These are phyloP conservation scores for Rallus crepitans DNA, from an alignment of 2,797 vertebrate genomes.

Conservation along the genomic window DNA sequence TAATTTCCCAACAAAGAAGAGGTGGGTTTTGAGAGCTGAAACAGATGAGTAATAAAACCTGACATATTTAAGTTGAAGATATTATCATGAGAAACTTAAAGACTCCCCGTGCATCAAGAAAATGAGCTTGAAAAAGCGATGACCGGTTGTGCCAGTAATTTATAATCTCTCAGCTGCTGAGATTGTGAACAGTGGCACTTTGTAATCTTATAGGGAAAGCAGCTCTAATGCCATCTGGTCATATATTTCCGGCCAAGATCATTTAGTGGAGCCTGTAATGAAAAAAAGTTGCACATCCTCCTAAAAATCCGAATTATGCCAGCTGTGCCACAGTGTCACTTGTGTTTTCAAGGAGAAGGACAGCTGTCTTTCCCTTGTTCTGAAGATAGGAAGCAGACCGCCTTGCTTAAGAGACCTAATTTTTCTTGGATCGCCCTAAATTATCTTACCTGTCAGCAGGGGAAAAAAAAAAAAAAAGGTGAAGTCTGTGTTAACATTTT, in stretches of 20 bases:
- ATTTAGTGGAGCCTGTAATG: conserved; percentile 36
- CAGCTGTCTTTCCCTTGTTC: conserved; percentile 24
- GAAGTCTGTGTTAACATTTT: background rate
- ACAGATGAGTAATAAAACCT: background rate
- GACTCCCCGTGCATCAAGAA: background rate
- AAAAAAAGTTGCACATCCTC: conserved; percentile 29
- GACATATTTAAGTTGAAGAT: background rate
- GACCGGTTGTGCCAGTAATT: background rate
- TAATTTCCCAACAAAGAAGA: background rate
- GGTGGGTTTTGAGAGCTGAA: background rate
- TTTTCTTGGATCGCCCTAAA: background rate
- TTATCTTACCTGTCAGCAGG: background rate
- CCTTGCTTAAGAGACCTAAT: background rate
- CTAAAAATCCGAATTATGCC: conserved; percentile 53
- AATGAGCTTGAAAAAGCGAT: conserved; percentile 13
- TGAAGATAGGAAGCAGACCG: background rate
- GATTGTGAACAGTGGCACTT: conserved; percentile 56
- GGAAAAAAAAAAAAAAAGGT: background rate
- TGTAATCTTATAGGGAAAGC: conserved; percentile 63
- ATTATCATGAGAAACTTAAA: background rate
- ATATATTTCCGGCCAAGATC: conserved; percentile 44
- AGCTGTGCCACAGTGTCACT: conserved; percentile 44
- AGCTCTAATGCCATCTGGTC: conserved; percentile 56
- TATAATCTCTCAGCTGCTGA: conserved; percentile 55
- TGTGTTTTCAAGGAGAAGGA: conserved; percentile 34